phyloP scores from a whole-genome alignment of 1,140 invertebrate genomes.

The Lethocerus indicus region DNA sequence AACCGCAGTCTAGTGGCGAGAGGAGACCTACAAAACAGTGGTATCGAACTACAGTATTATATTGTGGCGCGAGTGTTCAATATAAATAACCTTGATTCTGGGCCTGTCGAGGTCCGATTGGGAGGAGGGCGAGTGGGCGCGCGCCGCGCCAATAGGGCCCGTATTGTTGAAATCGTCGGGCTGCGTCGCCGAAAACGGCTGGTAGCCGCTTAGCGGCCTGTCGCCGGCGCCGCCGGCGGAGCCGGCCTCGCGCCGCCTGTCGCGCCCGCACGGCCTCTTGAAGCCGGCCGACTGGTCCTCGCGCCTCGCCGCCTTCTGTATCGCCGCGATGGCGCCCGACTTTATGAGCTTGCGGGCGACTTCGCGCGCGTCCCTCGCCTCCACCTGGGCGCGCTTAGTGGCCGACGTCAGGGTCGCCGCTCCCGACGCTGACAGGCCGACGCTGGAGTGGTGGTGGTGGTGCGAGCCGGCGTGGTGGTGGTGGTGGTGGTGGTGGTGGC shows the following conservation, averaged over 20 bases:
- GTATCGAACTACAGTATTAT: neutral
- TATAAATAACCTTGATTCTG: constrained; percentile 17
- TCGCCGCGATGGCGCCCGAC: constrained; percentile 77
- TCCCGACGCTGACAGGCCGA: too few relatives aligned
- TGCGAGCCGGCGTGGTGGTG: too few relatives aligned
- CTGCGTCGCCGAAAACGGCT: constrained; percentile 74
- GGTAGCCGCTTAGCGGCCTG: constrained; percentile 65
- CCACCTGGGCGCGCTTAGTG: constrained; percentile 40
- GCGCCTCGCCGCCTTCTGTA: constrained; percentile 52
- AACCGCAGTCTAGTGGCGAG: neutral
- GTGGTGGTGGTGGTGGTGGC: too few relatives aligned
- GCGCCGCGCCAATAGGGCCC: too few relatives aligned
- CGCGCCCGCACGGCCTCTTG: constrained; percentile 38
- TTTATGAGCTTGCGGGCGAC: constrained; percentile 88
- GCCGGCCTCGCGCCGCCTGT: constrained; percentile 27
- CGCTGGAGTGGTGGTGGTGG: too few relatives aligned
- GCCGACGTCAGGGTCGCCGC: too few relatives aligned
- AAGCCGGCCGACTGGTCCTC: constrained; percentile 55
- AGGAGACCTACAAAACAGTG: too few relatives aligned
- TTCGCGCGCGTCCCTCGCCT: constrained; percentile 84
- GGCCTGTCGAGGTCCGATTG: constrained; percentile 8
- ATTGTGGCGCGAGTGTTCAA: neutral
- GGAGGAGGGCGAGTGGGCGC: too few relatives aligned
- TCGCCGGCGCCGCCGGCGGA: constrained; percentile 21
- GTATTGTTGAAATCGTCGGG: constrained; percentile 38